Conservation (phyloP, 2,113 vertebrate genomes). For the Delphinus delphis region DNA sequence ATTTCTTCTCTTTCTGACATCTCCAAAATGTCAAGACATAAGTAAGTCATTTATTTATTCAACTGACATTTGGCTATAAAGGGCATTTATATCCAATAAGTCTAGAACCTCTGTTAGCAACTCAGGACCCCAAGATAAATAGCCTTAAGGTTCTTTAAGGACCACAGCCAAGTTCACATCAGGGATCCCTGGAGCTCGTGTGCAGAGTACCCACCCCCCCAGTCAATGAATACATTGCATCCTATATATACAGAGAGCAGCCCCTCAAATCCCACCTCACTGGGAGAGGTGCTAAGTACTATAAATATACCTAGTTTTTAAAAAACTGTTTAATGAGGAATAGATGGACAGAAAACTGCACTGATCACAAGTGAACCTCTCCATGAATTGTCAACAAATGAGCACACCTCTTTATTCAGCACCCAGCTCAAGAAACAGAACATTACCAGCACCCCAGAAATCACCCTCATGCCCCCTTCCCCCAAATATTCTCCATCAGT, state of each 20-base stretch:
- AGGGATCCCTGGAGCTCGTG: neutral
- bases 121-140: neutral
- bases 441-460: neutral
- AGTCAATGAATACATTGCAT: neutral
- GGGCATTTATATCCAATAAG: neutral
- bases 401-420: neutral
- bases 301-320: neutral
- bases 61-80: constrained; percentile 1
- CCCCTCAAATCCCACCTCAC: neutral
- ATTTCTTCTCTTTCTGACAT: constrained; percentile 67
- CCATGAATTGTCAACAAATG: neutral
- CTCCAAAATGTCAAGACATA: constrained; percentile 67
- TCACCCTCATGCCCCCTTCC: neutral
- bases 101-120: neutral
- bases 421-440: neutral
- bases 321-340: neutral
- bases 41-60: constrained; percentile 63
- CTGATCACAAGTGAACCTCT: neutral
- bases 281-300: neutral
- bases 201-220: accelerated
- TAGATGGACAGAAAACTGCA: neutral
- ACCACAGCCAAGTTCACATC: neutral
- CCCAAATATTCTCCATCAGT: neutral
- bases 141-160: neutral
- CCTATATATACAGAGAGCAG: neutral